Percentiles rank a stretch among this genome's conserved stretches.
phyloP scores from a whole-genome alignment of 2,888 invertebrate genomes.

The Drosophila fulvimacula region DNA sequence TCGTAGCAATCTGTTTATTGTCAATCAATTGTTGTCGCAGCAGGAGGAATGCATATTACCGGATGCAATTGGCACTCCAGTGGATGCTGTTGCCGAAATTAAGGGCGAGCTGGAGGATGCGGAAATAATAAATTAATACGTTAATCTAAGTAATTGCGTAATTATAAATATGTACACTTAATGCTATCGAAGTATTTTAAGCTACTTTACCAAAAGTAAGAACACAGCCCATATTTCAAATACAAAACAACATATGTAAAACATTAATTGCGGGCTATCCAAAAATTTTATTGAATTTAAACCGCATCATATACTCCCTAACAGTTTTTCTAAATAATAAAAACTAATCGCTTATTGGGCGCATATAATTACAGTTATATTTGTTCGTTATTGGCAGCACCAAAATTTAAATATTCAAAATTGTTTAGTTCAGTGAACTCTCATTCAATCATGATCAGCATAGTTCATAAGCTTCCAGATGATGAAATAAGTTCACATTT shows the following conservation, averaged over 20 bases:
- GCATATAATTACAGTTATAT: neutral
- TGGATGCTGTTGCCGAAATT: slow-evolving; percentile 41
- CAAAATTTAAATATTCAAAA: neutral
- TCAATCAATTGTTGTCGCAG: slow-evolving; percentile 51
- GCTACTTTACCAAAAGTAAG: slow-evolving; percentile 42
- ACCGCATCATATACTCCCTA: neutral
- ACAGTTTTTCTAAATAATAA: neutral
- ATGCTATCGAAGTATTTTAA: slow-evolving; percentile 42
- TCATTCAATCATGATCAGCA: neutral
- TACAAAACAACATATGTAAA: slow-evolving; percentile 8
- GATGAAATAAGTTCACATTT: neutral
- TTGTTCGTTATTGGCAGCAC: neutral
- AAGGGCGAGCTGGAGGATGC: slow-evolving; percentile 64
- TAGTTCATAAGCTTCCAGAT: neutral
- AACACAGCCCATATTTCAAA: neutral
- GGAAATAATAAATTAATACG: slow-evolving; percentile 40
- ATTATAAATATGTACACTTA: slow-evolving; percentile 1
- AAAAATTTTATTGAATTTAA: neutral
- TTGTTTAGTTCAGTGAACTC: slow-evolving; percentile 4
- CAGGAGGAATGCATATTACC: slow-evolving; percentile 62
- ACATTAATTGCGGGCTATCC: slow-evolving; percentile 2
- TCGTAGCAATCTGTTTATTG: slow-evolving; percentile 45
- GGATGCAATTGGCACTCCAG: slow-evolving; percentile 29
- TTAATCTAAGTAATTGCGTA: neutral
- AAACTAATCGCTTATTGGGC: neutral